Percentiles rank a stretch among this genome's conserved stretches.
These are phyloP conservation scores for Parnassius apollo DNA, from an alignment of 2,888 invertebrate species.

Conservation along the genomic window DNA sequence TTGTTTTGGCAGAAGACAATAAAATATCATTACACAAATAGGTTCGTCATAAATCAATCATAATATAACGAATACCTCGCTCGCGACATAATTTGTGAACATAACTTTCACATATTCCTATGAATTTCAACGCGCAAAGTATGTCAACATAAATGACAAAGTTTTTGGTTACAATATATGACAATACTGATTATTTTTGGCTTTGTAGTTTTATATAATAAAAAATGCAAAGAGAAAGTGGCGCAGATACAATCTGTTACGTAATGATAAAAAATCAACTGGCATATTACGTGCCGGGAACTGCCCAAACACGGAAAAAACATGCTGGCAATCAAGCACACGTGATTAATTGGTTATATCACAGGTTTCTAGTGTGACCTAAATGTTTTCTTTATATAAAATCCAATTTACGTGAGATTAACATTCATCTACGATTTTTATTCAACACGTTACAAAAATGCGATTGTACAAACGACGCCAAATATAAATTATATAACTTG, in stretches of 20 bases:
- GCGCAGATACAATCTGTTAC: conserved; percentile 10
- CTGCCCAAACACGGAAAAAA: conserved; percentile 53
- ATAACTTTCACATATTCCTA: conserved; percentile 53
- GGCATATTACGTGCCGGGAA: conserved; percentile 30
- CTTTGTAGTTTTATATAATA: conserved; percentile 17
- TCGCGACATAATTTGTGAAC: conserved; percentile 36
- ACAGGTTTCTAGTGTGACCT: conserved; percentile 77
- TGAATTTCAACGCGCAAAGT: conserved; percentile 34
- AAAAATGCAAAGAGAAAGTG: conserved; percentile 14
- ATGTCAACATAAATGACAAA: conserved; percentile 50
- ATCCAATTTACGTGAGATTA: conserved; percentile 20
- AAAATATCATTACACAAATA: conserved; percentile 76
- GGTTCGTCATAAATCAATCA: conserved; percentile 56
- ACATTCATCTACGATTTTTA: conserved; percentile 16
- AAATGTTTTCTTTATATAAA: conserved; percentile 49
- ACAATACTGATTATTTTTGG: conserved; percentile 28
- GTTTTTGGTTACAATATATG: conserved; percentile 54
- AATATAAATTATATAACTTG: conserved; percentile 19
- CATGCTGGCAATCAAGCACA: conserved; percentile 67
- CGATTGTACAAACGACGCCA: conserved; percentile 21
- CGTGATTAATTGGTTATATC: conserved; percentile 71
- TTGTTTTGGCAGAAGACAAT: conserved; percentile 81
- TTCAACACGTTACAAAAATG: conserved; percentile 13
- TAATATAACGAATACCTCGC: conserved; percentile 35
- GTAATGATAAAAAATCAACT: conserved; percentile 6